Evolutionary conservation across 2,888 invertebrate species (phyloP).

Genomic region (Metallyticus violacea): DNA sequence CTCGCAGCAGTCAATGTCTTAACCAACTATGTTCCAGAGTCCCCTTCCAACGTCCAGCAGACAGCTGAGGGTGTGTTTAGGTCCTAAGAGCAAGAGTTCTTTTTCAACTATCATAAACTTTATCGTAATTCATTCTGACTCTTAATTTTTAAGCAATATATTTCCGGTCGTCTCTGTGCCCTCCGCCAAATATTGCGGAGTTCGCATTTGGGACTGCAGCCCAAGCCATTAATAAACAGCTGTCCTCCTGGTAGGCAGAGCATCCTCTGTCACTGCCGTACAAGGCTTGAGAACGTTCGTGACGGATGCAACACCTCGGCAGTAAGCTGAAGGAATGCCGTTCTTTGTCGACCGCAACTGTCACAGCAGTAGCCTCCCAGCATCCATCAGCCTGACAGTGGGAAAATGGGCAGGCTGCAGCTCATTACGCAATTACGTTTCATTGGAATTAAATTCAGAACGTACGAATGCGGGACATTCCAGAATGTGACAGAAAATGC

Average conservation of each 20-base stretch:
- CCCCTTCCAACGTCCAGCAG: no score
- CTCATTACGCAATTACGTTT: neutral
- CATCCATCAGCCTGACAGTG: neutral
- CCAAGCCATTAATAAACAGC: neutral
- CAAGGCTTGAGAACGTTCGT: neutral
- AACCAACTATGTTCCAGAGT: no score
- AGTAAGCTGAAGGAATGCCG: neutral
- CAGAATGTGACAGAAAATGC: neutral
- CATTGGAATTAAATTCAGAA: neutral
- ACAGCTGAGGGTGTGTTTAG: no score
- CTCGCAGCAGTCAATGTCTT: no score
- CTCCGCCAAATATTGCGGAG: neutral
- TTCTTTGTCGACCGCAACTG: neutral
- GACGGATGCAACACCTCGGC: neutral
- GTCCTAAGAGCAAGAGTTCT: no score
- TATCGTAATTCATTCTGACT: no score
- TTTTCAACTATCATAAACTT: no score
- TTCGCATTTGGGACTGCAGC: neutral
- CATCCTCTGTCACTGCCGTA: neutral
- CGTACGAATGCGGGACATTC: neutral
- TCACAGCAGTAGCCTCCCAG: neutral
- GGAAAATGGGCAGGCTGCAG: neutral
- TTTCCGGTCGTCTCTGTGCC: neutral
- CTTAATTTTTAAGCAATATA: neutral
- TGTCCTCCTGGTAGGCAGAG: neutral